Evolutionary conservation across 2,113 vertebrate species (phyloP), one percentile per base, ranked within the genome.

Genomic region (Austrofundulus limnaeus): DNA sequence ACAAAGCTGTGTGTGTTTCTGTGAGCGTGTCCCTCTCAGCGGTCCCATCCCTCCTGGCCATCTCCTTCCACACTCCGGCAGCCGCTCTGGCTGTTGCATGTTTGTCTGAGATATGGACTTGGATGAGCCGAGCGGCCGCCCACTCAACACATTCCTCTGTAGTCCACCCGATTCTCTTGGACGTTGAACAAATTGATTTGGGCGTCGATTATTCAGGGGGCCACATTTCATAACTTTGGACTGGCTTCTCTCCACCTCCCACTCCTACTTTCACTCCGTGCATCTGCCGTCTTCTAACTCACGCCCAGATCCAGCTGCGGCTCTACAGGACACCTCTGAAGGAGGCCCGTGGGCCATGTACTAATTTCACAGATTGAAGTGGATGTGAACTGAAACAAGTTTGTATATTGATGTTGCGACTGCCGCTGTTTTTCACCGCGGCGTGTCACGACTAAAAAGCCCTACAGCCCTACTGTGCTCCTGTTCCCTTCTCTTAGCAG

Each of bases 131-230:
- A 56, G 66, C 47, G 31, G 69, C 67, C 74, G 61, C 83, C 87
- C 77, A 83, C 85, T 80, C 67, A 67, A 50, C 78, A 61, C 82
- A 82, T 86, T 87, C 78, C 83, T 87, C 80, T 86, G 71, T 80
- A 75, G 82, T 87, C 45, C 62, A 28, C 78, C 73, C 65, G 58
- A 78, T 80, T 43, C 68, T 77, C 66, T 79, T 77, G 78, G 78
- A 83, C 73, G 34, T 72, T 55, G 82, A 86, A 86, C 85, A 87
- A 83, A 89, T 87, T 77, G 80, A 87, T 85, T 85, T 72, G 51
- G 64, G 31, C 17, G 66, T 73, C 62, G 85, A 87, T 87, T 83
- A 87, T 84, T 84, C 70, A 64, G 78, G 77, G 67, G 76, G 66
- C 78, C 43, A 75, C 37, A 52, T 85, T 78, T 83, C 69, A 47